Evolutionary conservation across 2,797 vertebrate species (phyloP), one percentile per base, ranked within the genome.

Genomic region (Microchirus variegatus): DNA sequence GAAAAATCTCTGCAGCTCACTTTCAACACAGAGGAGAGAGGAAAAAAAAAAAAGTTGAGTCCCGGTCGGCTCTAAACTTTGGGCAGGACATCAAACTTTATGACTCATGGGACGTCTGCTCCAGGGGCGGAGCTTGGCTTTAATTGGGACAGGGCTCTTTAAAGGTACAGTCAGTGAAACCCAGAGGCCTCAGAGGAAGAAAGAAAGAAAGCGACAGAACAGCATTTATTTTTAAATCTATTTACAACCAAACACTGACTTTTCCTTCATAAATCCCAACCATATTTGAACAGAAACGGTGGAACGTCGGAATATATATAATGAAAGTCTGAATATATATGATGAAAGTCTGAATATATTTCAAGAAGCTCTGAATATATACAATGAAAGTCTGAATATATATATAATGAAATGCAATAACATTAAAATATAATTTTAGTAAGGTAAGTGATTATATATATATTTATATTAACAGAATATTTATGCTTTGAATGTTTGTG

Each of bases 81-180:
- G 91, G 91, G 90, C 90, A 90, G 92, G 91, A 93, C 90, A 79
- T 92, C 85, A 92, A 93, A 93, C 91, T 93, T 92, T 90, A 89
- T 89, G 90, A 93, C 90, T 92, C 92, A 92, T 86, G 90, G 91
- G 89, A 90, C 69, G 87, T 60, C 75, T 84, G 85, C 84, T 77
- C 72, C 70, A 49, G 80, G 7, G 92, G 91, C 82, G 91, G 91
- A 40, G 84, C 86, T 62, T 70, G 42, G 47, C 75, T 77, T 59
- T 79, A 77, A 84, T 67, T 81, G 82, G 89, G 84, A 84, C 69
- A 45, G 62, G 82, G 78, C 73, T n/a, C 59, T 90, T 94, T 93
- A 93, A 91, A 92, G 91, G 80, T 57, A 80, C 88, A 90, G 86
- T 71, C 65, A 4, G 57, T 59, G 71, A 1, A 38, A 55, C 11